phyloP scores from a whole-genome alignment of 2,797 vertebrate genomes.

The Crocodylus rhombifer region DNA sequence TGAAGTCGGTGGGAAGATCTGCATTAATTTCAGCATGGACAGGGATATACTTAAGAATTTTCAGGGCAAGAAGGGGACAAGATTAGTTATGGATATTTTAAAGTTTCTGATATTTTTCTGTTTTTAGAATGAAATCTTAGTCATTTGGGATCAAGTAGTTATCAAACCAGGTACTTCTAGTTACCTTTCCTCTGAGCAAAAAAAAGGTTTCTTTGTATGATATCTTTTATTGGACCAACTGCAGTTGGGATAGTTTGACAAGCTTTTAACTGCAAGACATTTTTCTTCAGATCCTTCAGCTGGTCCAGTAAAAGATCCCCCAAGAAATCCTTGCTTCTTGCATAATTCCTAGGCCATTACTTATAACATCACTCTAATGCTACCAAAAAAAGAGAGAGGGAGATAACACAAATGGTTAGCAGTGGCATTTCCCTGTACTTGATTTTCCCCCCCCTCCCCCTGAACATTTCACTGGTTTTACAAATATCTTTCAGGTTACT shows the following conservation, averaged over 20 bases:
- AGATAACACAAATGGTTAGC: background rate
- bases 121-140: slow-evolving; percentile 9
- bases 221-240: too few relatives aligned
- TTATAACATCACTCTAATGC: too few relatives aligned
- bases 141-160: background rate
- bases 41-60: background rate
- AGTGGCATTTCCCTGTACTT: background rate
- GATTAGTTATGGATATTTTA: background rate
- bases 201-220: background rate
- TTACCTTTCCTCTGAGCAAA: background rate
- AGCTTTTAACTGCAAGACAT: too few relatives aligned
- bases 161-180: background rate
- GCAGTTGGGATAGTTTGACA: too few relatives aligned
- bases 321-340: too few relatives aligned
- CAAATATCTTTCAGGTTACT: background rate
- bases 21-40: background rate
- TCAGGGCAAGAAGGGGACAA: background rate
- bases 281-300: too few relatives aligned
- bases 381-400: background rate
- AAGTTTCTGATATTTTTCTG: background rate
- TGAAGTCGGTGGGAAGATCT: background rate
- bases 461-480: too few relatives aligned
- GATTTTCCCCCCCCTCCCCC: background rate
- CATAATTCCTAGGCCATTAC: too few relatives aligned
- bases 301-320: too few relatives aligned